Evolutionary conservation across 2,888 invertebrate species (phyloP).

Genomic region (Ophion obscuratus): DNA sequence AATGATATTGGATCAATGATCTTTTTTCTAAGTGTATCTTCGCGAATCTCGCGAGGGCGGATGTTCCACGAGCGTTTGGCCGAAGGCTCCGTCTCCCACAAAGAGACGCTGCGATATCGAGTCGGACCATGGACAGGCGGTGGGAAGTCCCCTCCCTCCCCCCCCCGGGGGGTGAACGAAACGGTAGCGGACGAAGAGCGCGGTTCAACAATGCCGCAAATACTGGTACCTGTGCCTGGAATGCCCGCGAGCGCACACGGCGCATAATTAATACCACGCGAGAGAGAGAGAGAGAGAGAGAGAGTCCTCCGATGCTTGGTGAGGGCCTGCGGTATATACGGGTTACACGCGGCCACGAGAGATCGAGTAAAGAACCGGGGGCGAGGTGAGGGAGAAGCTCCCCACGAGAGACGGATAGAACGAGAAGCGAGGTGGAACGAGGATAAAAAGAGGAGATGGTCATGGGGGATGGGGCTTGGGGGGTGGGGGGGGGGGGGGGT

Average conservation of each 20-base stretch:
- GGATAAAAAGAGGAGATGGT: slow-evolving; percentile 45
- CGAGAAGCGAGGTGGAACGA: slow-evolving; percentile 40
- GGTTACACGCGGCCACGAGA: slow-evolving; percentile 29
- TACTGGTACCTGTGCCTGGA: slow-evolving; percentile 82
- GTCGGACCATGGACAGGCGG: slow-evolving; percentile 2
- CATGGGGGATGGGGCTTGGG: slow-evolving; percentile 2
- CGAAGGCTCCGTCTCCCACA: slow-evolving; percentile 49
- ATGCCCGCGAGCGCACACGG: slow-evolving; percentile 82
- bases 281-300: slow-evolving; percentile 40
- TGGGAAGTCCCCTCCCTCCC: not conserved
- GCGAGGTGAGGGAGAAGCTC: slow-evolving; percentile 28
- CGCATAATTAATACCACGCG: slow-evolving; percentile 83
- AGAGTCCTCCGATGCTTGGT: slow-evolving; percentile 8
- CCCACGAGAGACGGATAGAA: not conserved
- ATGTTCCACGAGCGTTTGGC: slow-evolving; percentile 37
- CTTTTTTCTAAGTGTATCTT: too few species aligned
- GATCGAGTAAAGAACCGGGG: slow-evolving; percentile 59
- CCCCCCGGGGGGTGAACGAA: slow-evolving; percentile 69
- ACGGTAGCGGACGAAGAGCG: slow-evolving; percentile 81
- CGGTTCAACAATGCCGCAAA: slow-evolving; percentile 83
- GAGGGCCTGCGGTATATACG: slow-evolving; percentile 14
- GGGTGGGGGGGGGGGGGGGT: slow-evolving; percentile 2
- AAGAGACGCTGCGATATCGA: slow-evolving; percentile 26
- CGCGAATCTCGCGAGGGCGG: not conserved
- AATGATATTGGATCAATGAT: too few species aligned